Evolutionary conservation across 2,888 invertebrate genomes (phyloP), one percentile per base, ranked within the genome.

Genomic region (Cryptus viduatorius): DNA sequence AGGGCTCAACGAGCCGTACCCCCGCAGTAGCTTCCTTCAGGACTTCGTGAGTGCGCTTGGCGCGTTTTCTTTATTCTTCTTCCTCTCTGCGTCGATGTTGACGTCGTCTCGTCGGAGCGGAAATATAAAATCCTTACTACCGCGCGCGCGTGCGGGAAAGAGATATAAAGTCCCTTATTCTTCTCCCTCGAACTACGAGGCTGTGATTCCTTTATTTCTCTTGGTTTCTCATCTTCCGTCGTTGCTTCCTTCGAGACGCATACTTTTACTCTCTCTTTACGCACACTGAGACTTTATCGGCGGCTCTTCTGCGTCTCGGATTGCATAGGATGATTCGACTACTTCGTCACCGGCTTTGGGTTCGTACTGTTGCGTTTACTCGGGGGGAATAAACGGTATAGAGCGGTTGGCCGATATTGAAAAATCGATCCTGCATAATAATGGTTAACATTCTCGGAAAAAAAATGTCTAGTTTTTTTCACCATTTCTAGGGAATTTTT

Each of bases 91-190:
- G 67, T n/a, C 59, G 75, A 73, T 59, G 75, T 73, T 61, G 80
- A 80, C 84, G 87, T 87, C 89, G 88, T 89, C 89, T 90, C 87
- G 87, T 85, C 88, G 84, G 85, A 61, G 85, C 89, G 90, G 90
- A 90, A 89, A 86, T 90, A 89, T 90, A 89, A 91, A 90, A 89
- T 85, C 87, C 81, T 86, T 87, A 84, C 84, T 76, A 86, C 84
- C 73, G 86, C 86, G 81, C 86, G 65, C 61, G 78, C 79, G 73
- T 71, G 84, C 48, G 48, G 69, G 56, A 50, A 79, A 71, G 65
- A 29, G 37, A 86, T 82, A 82, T 82, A 67, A 83, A 82, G 82
- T 77, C 75, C 71, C 79, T 79, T 80, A 84, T 53, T 82, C 61
- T 44, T 72, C 50, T 56, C 61, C 61, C 64, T 44, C 44, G 42